Base-by-base conservation (phyloP, 2,888 invertebrate species). In the Epirrhoe tristata region DNA sequence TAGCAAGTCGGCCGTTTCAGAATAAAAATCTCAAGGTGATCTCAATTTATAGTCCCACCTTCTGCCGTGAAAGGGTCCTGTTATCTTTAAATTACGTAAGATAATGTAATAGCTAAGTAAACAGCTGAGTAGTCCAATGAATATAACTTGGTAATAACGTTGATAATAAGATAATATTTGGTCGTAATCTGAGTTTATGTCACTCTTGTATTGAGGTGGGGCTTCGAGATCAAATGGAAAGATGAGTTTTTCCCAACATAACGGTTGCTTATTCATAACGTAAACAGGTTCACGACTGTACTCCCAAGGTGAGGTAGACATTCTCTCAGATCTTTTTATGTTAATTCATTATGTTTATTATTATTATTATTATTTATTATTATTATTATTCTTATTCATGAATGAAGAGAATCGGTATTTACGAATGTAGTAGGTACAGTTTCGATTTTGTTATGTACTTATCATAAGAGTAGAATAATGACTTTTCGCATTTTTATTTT, bases 41-140 rank as follows among this genome's bases (percentile, higher is more conserved):
- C 56, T 46, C 52, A 57, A 55, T 56, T 46, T 34, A 55, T 64
- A 31, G 48, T 39, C 17, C 4, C 57, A 24, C 58, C 60, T 34
- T 61, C 63, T 55, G 60, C 56, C 59, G 66, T 58, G 50, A 69
- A 63, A 69, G 56, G 67, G 56, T 46, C 60, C 46, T 71, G 62
- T 70, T 63, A 66, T 66, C 68, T 72, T 53, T 54, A 67, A 70
- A 73, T 70, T 67, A 54, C 63, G 32, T 14, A 53, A 53, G 53
- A 63, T 68, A 74, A 74, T 70, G 68, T 69, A 67, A 72, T 73
- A 70, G 70, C 61, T 67, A 55, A 61, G 65, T 55, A 67, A 69
- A 74, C 59, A 66, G 66, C 65, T 66, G 67, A 59, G 69, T 58
- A 71, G 69, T 66, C 67, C 58, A 69, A 74, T 66, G 64, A 65